Evolutionary conservation across 2,113 vertebrate species (phyloP), one percentile per base, ranked within the genome.

Genomic region (Lethenteron camtschaticum): DNA sequence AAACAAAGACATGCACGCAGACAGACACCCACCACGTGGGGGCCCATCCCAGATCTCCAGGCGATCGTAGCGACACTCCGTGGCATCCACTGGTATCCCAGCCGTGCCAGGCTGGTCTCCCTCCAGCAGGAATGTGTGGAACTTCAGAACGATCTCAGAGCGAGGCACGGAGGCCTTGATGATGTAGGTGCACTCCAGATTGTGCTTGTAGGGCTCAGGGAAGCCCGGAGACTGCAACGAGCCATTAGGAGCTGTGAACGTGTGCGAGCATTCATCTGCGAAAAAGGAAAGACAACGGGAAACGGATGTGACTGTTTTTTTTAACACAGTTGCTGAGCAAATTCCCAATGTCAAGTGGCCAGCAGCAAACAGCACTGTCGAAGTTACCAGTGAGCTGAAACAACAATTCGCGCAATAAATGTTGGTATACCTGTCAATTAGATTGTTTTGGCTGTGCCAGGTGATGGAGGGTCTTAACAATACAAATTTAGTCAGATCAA

Each of bases 31-130:
- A 99, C 94, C 91, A 73, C 90, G 88, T 0, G 92, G 89, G 78
- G 96, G 90, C 72, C 94, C 94, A 68, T 97, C 94, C 94, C 94
- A 99, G 79, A 97, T 89, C 80, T 97, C 94, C 72, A 99, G 78
- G 63, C 89, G 82, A 81, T 99, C 94, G 56, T 89, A 99, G 70
- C 90, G 90, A 76, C 94, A 99, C 76, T 87, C 85, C 1, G 84
- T 82, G 41, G 41, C 41, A 41, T 41, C 41, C 41, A 41, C 41
- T 41, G 41, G 41, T 41, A 41, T 41, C 41, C 41, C 94, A 18
- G 86, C 86, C 68, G 95, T 90, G 2, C 85, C 84, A 9, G 63
- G 63, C 60, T 89, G 88, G 79, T 99, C 94, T 0, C 85, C 80
- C 76, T 99, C 94, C 76, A 99, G 77, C 78, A 96, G 90, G 72